Evolutionary conservation across 2,888 invertebrate genomes (phyloP).

Genomic region (Trachelus iudaicus): DNA sequence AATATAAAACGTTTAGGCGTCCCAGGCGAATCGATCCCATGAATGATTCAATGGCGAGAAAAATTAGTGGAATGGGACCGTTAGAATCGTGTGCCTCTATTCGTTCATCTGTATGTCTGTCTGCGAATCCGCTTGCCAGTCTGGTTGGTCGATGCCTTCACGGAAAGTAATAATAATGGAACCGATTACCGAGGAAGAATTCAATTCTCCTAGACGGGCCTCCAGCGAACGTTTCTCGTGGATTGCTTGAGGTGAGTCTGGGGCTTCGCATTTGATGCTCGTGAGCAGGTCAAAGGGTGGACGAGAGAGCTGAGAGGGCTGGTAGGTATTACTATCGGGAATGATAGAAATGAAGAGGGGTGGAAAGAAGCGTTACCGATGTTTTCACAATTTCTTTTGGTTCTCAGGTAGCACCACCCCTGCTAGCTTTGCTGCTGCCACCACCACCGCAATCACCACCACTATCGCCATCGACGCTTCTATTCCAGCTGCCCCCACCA

Average conservation of each 20-base stretch:
- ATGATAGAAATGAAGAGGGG: background rate
- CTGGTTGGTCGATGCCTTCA: background rate
- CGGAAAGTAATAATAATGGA: background rate
- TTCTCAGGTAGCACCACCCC: background rate
- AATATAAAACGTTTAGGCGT: background rate
- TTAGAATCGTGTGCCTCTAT: background rate
- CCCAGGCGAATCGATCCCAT: background rate
- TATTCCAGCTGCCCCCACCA: background rate
- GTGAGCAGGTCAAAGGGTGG: background rate
- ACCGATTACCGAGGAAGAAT: background rate
- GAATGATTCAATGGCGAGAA: background rate
- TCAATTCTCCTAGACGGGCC: background rate
- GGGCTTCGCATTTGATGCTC: background rate
- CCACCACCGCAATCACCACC: background rate
- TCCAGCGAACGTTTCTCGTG: background rate
- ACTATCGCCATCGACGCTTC: background rate
- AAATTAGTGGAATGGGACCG: background rate
- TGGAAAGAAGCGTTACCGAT: background rate
- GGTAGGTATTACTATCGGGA: background rate
- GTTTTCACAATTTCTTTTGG: background rate
- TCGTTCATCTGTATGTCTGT: background rate
- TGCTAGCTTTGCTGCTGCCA: too few species aligned
- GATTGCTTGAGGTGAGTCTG: background rate
- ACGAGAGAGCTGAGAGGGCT: background rate
- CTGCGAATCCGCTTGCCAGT: background rate